These are phyloP conservation scores for Enteromius anoplus DNA, from an alignment of 2,797 vertebrate genomes.

Conservation along the genomic window DNA sequence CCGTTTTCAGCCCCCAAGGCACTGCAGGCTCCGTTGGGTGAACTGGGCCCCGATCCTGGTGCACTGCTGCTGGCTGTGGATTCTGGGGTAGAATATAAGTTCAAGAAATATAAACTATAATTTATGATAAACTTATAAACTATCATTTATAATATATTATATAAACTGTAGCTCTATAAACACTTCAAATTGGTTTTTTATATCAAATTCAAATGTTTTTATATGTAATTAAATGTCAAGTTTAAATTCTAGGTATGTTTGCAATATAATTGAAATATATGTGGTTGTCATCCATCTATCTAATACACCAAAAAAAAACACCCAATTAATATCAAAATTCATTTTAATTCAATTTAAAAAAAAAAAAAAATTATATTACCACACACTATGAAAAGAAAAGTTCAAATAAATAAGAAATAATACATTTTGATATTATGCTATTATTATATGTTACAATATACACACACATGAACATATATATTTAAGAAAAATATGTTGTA, in stretches of 20 bases:
- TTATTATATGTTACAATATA: no score
- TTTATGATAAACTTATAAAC: no score
- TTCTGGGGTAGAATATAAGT: constrained; percentile 76
- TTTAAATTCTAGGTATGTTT: not conserved
- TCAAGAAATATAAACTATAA: not conserved
- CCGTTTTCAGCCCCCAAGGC: constrained; percentile 90
- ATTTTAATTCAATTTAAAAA: not conserved
- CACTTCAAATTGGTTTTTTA: not conserved
- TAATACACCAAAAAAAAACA: not conserved
- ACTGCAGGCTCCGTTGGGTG: constrained; percentile 91
- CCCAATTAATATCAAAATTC: not conserved
- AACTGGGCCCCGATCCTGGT: constrained; percentile 94
- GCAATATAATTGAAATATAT: not conserved
- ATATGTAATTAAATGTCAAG: not conserved
- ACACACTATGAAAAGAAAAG: no score
- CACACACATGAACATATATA: no score
- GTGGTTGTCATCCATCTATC: not conserved
- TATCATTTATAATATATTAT: not conserved
- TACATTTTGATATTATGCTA: no score
- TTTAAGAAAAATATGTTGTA: no score
- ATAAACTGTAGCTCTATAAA: not conserved
- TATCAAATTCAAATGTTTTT: not conserved
- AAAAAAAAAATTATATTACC: no score
- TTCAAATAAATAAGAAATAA: no score
- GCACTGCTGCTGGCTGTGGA: constrained; percentile 91